These are phyloP conservation scores for Drosophila varians DNA, from an alignment of 1,140 invertebrate species.

Conservation along the genomic window DNA sequence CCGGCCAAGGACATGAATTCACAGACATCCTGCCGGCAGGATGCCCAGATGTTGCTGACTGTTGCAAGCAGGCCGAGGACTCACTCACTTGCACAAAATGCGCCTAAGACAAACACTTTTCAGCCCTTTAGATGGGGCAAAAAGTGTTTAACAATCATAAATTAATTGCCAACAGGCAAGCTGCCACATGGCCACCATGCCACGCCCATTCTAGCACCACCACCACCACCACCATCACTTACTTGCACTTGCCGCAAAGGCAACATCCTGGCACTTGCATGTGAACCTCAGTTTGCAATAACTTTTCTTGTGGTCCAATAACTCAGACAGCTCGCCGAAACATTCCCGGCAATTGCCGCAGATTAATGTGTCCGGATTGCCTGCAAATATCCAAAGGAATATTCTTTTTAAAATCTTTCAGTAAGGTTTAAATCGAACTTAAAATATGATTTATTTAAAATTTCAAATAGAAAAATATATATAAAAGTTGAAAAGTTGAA, in stretches of 20 bases:
- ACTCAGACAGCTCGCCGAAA: slow-evolving; percentile 91
- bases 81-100: slow-evolving; percentile 8
- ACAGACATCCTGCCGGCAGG: slow-evolving; percentile 32
- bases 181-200: slow-evolving; percentile 6
- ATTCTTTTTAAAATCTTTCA: slow-evolving; percentile 2
- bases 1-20: slow-evolving; percentile 27
- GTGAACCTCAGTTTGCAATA: slow-evolving; percentile 93
- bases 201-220: not conserved
- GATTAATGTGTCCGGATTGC: slow-evolving; percentile 93
- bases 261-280: slow-evolving; percentile 90
- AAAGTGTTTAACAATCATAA: slow-evolving; percentile 84
- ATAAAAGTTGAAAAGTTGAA: not conserved
- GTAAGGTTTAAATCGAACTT: not conserved
- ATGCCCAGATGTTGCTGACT: slow-evolving; percentile 68
- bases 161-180: slow-evolving; percentile 80
- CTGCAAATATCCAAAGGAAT: slow-evolving; percentile 84
- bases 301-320: slow-evolving; percentile 93
- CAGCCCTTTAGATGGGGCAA: slow-evolving; percentile 32
- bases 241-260: slow-evolving; percentile 82
- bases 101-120: slow-evolving; percentile 51
- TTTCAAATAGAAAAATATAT: slow-evolving; percentile 9
- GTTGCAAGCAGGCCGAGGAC: slow-evolving; percentile 40
- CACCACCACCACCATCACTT: slow-evolving; percentile 47
- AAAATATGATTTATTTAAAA: not conserved
- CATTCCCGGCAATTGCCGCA: slow-evolving; percentile 94